Conservation (phyloP, 2,113 vertebrate genomes). For the Copsychus sechellarum region DNA sequence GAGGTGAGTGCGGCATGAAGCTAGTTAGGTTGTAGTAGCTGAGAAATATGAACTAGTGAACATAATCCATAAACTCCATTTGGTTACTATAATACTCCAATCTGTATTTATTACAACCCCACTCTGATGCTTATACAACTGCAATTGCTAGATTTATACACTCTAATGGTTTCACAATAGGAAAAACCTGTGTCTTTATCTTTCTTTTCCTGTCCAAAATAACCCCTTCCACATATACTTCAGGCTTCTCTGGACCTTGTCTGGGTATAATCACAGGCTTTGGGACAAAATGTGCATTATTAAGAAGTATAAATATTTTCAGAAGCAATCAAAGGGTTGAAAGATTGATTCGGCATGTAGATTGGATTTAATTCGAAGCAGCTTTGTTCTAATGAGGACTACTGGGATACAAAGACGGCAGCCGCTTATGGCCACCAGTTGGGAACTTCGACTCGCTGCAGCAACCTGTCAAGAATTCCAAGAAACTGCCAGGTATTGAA, state of each 20-base stretch:
- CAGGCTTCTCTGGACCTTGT: conserved; percentile 61
- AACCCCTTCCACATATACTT: conserved; percentile 56
- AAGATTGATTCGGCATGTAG: conserved; percentile 81
- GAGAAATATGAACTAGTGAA: conserved; percentile 51
- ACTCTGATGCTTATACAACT: conserved; percentile 65
- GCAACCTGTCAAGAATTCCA: conserved; percentile 60
- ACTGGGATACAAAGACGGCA: conserved; percentile 67
- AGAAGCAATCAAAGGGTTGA: conserved; percentile 82
- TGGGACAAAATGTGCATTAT: conserved; percentile 81
- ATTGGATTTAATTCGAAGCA: conserved; percentile 83
- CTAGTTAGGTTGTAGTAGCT: not conserved
- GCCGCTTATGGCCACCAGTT: conserved; percentile 46
- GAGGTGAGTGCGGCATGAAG: not conserved
- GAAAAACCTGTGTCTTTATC: conserved; percentile 72
- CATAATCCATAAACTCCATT: conserved; percentile 68
- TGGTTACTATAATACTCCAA: conserved; percentile 58
- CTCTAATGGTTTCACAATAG: conserved; percentile 70
- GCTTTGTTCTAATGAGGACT: conserved; percentile 81
- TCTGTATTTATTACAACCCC: conserved; percentile 67
- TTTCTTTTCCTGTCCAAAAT: conserved; percentile 69
- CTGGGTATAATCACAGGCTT: conserved; percentile 81
- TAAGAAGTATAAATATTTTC: conserved; percentile 88
- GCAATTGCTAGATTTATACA: conserved; percentile 75
- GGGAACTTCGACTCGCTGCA: conserved; percentile 21
- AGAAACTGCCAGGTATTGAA: not conserved